Conservation (phyloP, 2,113 vertebrate species). For the Argyrosomus japonicus region DNA sequence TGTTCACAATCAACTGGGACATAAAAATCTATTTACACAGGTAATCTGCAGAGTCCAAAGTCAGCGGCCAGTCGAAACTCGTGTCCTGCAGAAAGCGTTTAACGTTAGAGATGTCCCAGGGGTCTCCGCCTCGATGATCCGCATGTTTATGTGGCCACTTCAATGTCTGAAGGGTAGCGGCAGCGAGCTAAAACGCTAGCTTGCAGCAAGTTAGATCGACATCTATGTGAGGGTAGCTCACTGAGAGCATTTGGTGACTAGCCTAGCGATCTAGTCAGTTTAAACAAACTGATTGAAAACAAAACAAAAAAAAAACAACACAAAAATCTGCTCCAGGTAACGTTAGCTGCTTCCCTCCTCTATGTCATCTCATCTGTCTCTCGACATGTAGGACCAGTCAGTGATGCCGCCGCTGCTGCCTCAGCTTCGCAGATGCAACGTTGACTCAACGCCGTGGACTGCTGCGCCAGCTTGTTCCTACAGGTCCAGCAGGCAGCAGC, state of each 20-base stretch:
- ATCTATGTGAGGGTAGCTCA: conserved; percentile 52
- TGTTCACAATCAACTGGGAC: conserved; percentile 30
- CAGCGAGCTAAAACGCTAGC: conserved; percentile 73
- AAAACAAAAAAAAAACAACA: not conserved
- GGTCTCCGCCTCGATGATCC: conserved; percentile 79
- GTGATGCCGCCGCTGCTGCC: conserved; percentile 45
- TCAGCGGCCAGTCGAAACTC: conserved; percentile 80
- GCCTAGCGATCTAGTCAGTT: not conserved
- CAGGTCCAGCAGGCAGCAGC: conserved; percentile 62
- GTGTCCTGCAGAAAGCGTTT: conserved; percentile 71
- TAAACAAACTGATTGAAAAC: not conserved
- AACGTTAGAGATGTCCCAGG: conserved; percentile 71
- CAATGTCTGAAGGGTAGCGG: conserved; percentile 63
- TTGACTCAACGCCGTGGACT: conserved; percentile 69
- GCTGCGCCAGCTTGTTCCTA: conserved; percentile 74
- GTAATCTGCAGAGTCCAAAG: conserved; percentile 60
- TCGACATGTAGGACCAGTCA: conserved; percentile 20
- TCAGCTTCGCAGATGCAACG: conserved; percentile 62
- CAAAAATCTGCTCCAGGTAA: conserved; percentile 21
- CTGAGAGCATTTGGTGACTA: conserved; percentile 33
- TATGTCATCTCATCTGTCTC: conserved; percentile 67
- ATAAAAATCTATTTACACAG: conserved; percentile 69
- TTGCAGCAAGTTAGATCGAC: conserved; percentile 69
- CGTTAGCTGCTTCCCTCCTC: conserved; percentile 44
- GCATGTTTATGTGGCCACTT: conserved; percentile 81